A percentile compares a stretch with the other conserved stretches of the same genome.
phyloP scores from a whole-genome alignment of 2,113 vertebrate species.

The Ploceus nigricollis region DNA sequence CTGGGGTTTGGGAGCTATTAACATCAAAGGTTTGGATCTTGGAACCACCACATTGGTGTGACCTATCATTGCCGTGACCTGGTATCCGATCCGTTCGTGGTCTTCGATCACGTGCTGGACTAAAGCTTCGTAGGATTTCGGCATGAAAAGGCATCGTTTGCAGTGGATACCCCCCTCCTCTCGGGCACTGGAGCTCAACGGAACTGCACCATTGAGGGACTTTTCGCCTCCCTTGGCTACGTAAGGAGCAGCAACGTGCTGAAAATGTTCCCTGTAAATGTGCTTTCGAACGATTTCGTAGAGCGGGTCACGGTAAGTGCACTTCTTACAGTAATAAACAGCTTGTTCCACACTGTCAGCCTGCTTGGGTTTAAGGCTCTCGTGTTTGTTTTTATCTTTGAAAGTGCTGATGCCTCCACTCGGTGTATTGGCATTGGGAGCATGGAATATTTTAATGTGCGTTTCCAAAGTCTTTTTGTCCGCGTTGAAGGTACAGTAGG shows the following conservation, averaged over 20 bases:
- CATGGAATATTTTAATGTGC: slow-evolving; percentile 98
- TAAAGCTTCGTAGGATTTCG: slow-evolving; percentile 94
- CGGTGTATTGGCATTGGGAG: slow-evolving; percentile 85
- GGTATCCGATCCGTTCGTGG: slow-evolving; percentile 94
- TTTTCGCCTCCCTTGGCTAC: slow-evolving; percentile 92
- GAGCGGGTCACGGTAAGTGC: slow-evolving; percentile 97
- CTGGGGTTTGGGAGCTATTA: slow-evolving; percentile 88
- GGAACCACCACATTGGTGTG: slow-evolving; percentile 97
- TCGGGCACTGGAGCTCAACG: slow-evolving; percentile 75
- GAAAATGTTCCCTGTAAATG: slow-evolving; percentile 99
- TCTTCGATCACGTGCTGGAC: slow-evolving; percentile 98
- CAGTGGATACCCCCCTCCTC: slow-evolving; percentile 90
- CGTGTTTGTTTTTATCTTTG: slow-evolving; percentile 87
- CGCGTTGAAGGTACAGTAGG: slow-evolving; percentile 98
- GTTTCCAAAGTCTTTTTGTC: slow-evolving; percentile 99
- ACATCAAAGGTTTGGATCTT: slow-evolving; percentile 88
- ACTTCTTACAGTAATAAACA: slow-evolving; percentile 99
- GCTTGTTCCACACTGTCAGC: slow-evolving; percentile 95
- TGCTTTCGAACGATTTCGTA: slow-evolving; percentile 99
- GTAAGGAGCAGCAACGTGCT: slow-evolving; percentile 94
- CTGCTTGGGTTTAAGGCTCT: slow-evolving; percentile 86
- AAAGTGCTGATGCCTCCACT: slow-evolving; percentile 83
- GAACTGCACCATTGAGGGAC: slow-evolving; percentile 84
- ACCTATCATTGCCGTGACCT: slow-evolving; percentile 98
- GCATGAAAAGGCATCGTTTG: slow-evolving; percentile 97